phyloP scores from a whole-genome alignment of 1,140 invertebrate species.

The Drosophila pallidifrons region DNA sequence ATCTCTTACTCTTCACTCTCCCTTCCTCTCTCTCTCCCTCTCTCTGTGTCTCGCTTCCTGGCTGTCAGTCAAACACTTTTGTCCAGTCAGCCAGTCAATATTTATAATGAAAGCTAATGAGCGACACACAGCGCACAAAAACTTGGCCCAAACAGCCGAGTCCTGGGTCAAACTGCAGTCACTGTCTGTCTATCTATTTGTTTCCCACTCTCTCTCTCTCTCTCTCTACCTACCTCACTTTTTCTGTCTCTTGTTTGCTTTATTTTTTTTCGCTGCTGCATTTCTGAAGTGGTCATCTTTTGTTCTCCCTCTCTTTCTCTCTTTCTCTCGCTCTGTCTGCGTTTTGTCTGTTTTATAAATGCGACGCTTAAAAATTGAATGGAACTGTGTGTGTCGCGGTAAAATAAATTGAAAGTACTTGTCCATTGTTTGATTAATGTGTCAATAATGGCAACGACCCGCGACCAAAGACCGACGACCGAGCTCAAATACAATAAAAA shows the following conservation, averaged over 20 bases:
- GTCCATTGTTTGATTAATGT: constrained; percentile 81
- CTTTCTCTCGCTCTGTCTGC: constrained; percentile 38
- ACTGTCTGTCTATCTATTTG: constrained; percentile 6
- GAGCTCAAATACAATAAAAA: constrained; percentile 29
- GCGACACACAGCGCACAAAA: constrained; percentile 30
- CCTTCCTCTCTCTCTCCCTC: background rate
- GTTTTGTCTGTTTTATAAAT: constrained; percentile 33
- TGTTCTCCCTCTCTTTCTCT: constrained; percentile 11
- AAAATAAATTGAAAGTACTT: constrained; percentile 81
- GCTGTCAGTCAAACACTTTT: constrained; percentile 55
- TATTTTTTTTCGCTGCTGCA: constrained; percentile 19
- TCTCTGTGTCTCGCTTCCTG: constrained; percentile 26
- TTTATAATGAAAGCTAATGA: constrained; percentile 81
- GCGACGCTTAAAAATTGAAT: constrained; percentile 68
- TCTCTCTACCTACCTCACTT: constrained; percentile 7
- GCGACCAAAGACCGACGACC: background rate
- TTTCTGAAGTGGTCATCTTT: constrained; percentile 42
- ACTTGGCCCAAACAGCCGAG: constrained; percentile 16
- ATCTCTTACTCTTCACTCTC: background rate
- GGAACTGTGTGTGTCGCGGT: constrained; percentile 42
- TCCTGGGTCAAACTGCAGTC: constrained; percentile 43
- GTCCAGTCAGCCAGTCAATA: constrained; percentile 71
- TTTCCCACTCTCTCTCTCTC: background rate
- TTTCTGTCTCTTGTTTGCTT: constrained; percentile 14
- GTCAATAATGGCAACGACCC: constrained; percentile 71